Evolutionary conservation across 2,113 vertebrate species (phyloP).

Genomic region (Dunckerocampus dactyliophorus): DNA sequence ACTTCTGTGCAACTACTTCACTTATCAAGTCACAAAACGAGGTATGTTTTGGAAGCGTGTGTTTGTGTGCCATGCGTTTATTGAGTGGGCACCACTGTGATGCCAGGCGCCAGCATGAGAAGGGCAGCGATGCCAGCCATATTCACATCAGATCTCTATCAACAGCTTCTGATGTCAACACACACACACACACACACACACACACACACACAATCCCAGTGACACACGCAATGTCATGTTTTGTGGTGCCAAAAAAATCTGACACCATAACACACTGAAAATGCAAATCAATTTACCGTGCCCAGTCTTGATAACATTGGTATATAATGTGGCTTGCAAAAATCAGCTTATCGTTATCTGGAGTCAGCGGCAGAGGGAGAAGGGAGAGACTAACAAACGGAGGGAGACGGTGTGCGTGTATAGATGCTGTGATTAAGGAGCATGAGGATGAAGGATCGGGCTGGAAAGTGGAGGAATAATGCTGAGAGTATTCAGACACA

Average conservation of each 20-base stretch:
- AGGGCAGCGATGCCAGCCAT: constrained; percentile 27
- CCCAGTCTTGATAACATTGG: constrained; percentile 33
- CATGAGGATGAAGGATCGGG: not conserved
- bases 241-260: constrained; percentile 6
- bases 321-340: constrained; percentile 31
- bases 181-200: constrained; percentile 13
- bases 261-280: too few species aligned
- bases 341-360: constrained; percentile 46
- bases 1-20: not conserved
- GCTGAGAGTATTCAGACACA: not conserved
- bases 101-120: constrained; percentile 27
- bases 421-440: constrained; percentile 9
- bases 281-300: constrained; percentile 29
- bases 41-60: not conserved
- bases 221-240: not conserved
- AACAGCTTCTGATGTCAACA: constrained; percentile 29
- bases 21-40: not conserved
- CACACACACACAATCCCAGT: constrained; percentile 1
- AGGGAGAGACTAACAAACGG: constrained; percentile 20
- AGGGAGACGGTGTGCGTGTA: constrained; percentile 10
- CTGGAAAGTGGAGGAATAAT: constrained; percentile 18
- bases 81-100: constrained; percentile 8
- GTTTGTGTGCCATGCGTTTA: constrained; percentile 9
- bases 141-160: constrained; percentile 42
- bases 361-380: constrained; percentile 19